Evolutionary conservation across 2,888 invertebrate genomes (phyloP), one percentile per base, ranked within the genome.

Genomic region (Apodemia mormo): DNA sequence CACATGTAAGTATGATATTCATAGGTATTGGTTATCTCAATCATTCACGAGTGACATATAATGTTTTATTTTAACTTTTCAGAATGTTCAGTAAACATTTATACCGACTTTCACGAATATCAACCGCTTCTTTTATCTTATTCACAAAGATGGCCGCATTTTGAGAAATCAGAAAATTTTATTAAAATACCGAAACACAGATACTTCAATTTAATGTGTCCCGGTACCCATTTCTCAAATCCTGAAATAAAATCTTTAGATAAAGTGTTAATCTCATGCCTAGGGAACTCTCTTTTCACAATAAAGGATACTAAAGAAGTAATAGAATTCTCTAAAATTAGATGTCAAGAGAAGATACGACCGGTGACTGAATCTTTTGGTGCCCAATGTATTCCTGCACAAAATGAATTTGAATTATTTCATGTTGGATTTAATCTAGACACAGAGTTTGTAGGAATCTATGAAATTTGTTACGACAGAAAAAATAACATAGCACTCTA

Each of bases 11-110:
- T n/a, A n/a, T n/a, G n/a, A n/a, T n/a, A n/a, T n/a, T n/a, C n/a
- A n/a, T n/a, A n/a, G n/a, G n/a, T n/a, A n/a, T n/a, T n/a, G n/a
- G n/a, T n/a, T n/a, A n/a, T n/a, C n/a, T n/a, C n/a, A n/a, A n/a
- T n/a, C 33, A 33, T 33, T 33, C 33, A 33, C n/a, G n/a, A n/a
- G n/a, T n/a, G n/a, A n/a, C n/a, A n/a, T n/a, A 8, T 40, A 40
- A 40, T 40, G 8, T 40, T 74, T 65, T 70, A 58, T 71, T 83
- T 45, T 45, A 10, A 45, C 3, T 45, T 45, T 82, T 49, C 81
- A 89, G 89, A 82, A 70, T 89, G 89, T 71, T 65, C 77, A 12
- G 67, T 89, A 14, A 78, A 85, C 65, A 74, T 79, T 3, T 67
- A 76, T 43, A 70, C 73, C 12, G 78, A 82, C 49, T 78, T 84